phyloP scores from a whole-genome alignment of 2,113 vertebrate species.

The Petrocephalus microphthalmus region DNA sequence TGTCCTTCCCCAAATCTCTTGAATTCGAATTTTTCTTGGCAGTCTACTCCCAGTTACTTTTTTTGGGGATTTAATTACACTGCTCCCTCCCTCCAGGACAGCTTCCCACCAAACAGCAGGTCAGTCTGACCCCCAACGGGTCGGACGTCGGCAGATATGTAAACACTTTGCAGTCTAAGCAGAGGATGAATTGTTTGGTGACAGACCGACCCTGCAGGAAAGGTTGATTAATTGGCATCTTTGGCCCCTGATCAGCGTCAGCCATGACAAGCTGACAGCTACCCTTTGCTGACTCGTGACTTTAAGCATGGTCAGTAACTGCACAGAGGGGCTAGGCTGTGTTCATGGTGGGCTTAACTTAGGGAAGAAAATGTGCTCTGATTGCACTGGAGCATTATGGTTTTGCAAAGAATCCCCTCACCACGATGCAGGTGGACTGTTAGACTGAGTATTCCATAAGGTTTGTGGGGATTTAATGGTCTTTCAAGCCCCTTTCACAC shows the following conservation, averaged over 20 bases:
- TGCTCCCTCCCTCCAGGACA: background rate
- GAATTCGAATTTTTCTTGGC: background rate
- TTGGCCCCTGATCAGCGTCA: constrained; percentile 1
- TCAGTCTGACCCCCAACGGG: background rate
- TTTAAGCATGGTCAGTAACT: background rate
- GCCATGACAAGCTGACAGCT: background rate
- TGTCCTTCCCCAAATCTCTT: background rate
- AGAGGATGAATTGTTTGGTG: background rate
- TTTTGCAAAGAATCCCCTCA: constrained; percentile 35
- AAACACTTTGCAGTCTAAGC: constrained; percentile 2
- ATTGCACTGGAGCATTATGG: constrained; percentile 29
- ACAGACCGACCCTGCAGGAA: background rate
- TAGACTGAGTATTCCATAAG: background rate
- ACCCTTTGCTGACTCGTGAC: background rate
- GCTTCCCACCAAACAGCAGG: background rate
- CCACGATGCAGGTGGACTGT: background rate
- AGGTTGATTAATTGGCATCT: background rate
- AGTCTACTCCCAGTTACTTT: background rate
- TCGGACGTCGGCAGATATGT: background rate
- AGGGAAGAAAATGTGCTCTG: background rate
- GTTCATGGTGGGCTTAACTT: background rate
- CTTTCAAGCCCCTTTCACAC: background rate
- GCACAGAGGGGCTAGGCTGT: background rate
- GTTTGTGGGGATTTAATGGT: background rate
- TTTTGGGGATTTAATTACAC: background rate